These are phyloP conservation scores for Microctenopoma stevenorrisi DNA, from an alignment of 2,797 vertebrate genomes.

Conservation along the genomic window DNA sequence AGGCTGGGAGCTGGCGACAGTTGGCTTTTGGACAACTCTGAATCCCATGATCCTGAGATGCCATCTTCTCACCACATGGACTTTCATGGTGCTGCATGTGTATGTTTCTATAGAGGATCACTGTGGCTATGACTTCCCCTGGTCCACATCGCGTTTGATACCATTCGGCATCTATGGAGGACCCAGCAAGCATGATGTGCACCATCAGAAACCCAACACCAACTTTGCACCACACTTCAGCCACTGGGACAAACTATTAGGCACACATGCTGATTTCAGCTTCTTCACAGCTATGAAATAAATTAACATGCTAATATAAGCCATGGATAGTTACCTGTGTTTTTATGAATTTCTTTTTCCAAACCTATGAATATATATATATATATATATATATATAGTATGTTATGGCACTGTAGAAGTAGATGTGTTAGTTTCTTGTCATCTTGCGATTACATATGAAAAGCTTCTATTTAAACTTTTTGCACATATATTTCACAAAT, in stretches of 20 bases:
- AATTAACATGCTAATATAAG: not conserved
- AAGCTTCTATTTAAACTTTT: not conserved
- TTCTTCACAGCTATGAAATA: constrained; percentile 45
- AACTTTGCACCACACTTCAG: constrained; percentile 81
- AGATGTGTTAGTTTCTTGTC: not conserved
- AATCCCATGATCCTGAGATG: constrained; percentile 76
- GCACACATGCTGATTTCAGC: constrained; percentile 75
- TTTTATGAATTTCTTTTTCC: constrained; percentile 2
- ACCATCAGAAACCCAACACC: constrained; percentile 80
- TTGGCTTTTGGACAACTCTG: constrained; percentile 80
- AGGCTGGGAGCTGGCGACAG: constrained; percentile 78
- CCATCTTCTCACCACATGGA: constrained; percentile 80
- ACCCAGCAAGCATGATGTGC: constrained; percentile 78
- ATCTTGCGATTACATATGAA: not conserved
- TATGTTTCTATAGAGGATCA: constrained; percentile 80
- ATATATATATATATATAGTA: no score
- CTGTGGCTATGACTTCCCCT: constrained; percentile 82
- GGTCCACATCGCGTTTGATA: constrained; percentile 77
- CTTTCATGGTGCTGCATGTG: constrained; percentile 79
- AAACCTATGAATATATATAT: not conserved
- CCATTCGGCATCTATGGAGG: constrained; percentile 77
- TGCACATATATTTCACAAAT: constrained; percentile 3
- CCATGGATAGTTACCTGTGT: not conserved
- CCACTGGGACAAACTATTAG: constrained; percentile 81
- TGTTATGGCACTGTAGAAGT: not conserved